A percentile compares a stretch with the other conserved stretches of the same genome.
Evolutionary conservation across 2,113 vertebrate species (phyloP).

Genomic region (Caranx melampygus): DNA sequence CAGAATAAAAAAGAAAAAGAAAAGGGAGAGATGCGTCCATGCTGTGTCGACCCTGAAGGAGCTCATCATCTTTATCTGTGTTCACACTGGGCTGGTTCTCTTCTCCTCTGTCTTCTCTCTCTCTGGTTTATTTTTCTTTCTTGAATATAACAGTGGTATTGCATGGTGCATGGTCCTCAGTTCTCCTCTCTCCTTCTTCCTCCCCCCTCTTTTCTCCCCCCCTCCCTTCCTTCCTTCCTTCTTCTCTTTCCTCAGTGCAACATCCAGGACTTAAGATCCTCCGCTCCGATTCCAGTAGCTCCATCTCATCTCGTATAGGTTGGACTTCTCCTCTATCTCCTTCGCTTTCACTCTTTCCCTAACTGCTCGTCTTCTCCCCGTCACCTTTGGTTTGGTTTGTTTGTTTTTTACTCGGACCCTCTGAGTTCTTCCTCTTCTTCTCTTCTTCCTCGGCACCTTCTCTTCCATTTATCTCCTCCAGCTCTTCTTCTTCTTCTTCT

Average conservation of each 20-base stretch:
- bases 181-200: conserved; percentile 79
- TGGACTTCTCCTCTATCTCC: conserved; percentile 78
- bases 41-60: conserved; percentile 14
- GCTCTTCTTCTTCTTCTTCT: conserved; percentile 10
- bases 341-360: conserved; percentile 51
- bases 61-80: conserved; percentile 37
- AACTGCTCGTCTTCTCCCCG: conserved; percentile 26
- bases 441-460: neutral
- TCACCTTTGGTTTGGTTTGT: neutral
- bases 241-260: conserved; percentile 90
- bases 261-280: conserved; percentile 95
- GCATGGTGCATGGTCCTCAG: conserved; percentile 86
- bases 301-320: conserved; percentile 96
- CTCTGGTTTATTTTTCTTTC: conserved; percentile 19
- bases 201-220: conserved; percentile 49
- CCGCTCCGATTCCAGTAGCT: conserved; percentile 94
- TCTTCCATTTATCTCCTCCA: conserved; percentile 2
- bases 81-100: neutral
- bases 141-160: conserved; percentile 65
- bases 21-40: neutral
- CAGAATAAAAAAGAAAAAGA: too few species aligned
- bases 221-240: conserved; percentile 80
- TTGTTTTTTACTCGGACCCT: conserved; percentile 5
- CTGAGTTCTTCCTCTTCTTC: conserved; percentile 9
- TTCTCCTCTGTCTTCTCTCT: conserved; percentile 17